These are phyloP conservation scores for Platycnemis pennipes DNA, from an alignment of 2,888 invertebrate genomes.

Conservation along the genomic window DNA sequence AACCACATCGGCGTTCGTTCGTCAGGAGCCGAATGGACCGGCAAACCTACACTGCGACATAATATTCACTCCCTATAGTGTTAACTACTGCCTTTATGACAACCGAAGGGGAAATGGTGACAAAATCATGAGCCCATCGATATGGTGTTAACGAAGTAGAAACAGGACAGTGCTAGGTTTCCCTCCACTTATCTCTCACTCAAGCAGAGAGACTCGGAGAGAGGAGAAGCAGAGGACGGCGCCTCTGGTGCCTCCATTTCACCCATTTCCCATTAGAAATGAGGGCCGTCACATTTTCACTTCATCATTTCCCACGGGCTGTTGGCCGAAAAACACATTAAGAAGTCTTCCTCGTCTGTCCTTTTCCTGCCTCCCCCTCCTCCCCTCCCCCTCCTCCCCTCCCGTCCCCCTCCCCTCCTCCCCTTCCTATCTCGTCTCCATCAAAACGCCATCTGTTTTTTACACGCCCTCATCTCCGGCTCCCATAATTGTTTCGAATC, in stretches of 20 bases:
- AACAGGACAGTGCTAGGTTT: constrained; percentile 1
- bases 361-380: neutral
- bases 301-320: constrained; percentile 39
- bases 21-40: no score
- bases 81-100: no score
- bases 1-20: no score
- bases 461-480: constrained; percentile 40
- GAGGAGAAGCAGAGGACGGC: neutral
- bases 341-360: neutral
- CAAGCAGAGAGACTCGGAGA: neutral
- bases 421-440: constrained; percentile 36
- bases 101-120: no score
- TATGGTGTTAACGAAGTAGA: no score
- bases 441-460: constrained; percentile 67
- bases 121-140: no score
- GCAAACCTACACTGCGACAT: no score
- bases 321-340: constrained; percentile 35
- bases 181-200: neutral
- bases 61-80: no score
- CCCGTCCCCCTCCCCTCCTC: neutral
- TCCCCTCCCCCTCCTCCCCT: neutral
- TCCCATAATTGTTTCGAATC: constrained; percentile 64
- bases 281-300: constrained; percentile 31
- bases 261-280: constrained; percentile 32
- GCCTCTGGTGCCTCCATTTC: neutral